phyloP scores from a whole-genome alignment of 2,888 invertebrate genomes.

The Stenichneumon culpator region DNA sequence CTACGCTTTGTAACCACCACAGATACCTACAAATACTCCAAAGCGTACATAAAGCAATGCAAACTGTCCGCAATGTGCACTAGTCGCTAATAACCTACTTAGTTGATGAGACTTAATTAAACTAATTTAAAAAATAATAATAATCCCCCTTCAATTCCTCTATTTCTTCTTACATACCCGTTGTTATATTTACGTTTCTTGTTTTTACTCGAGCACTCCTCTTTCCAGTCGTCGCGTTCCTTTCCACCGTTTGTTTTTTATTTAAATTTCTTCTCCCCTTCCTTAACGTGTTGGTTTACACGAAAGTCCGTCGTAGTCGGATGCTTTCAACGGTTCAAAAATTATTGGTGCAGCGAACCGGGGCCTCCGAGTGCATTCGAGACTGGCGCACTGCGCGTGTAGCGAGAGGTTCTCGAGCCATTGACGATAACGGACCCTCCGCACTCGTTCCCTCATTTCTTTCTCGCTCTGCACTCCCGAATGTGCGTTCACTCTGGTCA shows the following conservation, averaged over 20 bases:
- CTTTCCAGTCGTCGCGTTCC: not conserved
- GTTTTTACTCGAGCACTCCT: conserved; percentile 7
- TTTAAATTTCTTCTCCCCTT: conserved; percentile 19
- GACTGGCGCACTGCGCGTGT: conserved; percentile 5
- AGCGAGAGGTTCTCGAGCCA: conserved; percentile 33
- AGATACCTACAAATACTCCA: no score
- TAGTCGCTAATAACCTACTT: no score
- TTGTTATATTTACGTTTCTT: not conserved
- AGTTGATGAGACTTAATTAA: no score
- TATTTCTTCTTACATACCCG: conserved; percentile 59
- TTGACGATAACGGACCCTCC: conserved; percentile 8
- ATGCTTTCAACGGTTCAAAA: conserved; percentile 75
- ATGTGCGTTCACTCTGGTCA: conserved; percentile 51
- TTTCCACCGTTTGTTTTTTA: not conserved
- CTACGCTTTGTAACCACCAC: no score
- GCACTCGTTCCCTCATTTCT: not conserved
- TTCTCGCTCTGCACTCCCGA: conserved; percentile 23
- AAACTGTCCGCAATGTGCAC: no score
- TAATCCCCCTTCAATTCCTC: conserved; percentile 27
- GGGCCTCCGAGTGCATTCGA: conserved; percentile 48
- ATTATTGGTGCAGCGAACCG: conserved; percentile 76
- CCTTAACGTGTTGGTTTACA: conserved; percentile 27
- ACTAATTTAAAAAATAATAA: no score
- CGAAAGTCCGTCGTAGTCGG: conserved; percentile 55
- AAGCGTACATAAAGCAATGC: no score